Conservation (phyloP, 1,140 invertebrate species). For the Phenacoccus solenopsis region DNA sequence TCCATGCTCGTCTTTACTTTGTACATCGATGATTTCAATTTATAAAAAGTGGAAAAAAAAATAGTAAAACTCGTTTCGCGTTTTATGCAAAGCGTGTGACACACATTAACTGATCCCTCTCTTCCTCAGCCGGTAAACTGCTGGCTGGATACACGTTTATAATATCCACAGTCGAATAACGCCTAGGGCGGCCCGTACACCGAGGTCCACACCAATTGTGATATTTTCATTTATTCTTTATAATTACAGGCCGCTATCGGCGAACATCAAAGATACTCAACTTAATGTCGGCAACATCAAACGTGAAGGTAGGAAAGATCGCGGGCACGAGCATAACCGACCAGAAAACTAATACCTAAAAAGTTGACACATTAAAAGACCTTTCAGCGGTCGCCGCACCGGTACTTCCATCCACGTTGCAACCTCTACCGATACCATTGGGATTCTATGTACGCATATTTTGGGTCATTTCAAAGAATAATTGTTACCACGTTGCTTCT, state of each 20-base stretch:
- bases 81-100: not conserved
- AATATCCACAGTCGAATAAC: constrained; percentile 4
- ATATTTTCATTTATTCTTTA: constrained; percentile 14
- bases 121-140: not conserved
- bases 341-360: not conserved
- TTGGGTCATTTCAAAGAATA: too few relatives aligned
- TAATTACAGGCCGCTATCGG: constrained; percentile 9
- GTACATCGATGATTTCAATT: too few relatives aligned
- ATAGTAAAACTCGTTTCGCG: too few relatives aligned
- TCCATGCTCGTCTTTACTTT: too few relatives aligned
- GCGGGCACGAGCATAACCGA: not conserved
- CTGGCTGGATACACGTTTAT: not conserved
- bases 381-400: too few relatives aligned
- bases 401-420: too few relatives aligned
- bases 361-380: constrained; percentile 12
- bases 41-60: too few relatives aligned
- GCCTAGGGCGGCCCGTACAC: not conserved
- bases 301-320: not conserved
- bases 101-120: not conserved
- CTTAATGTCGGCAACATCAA: constrained; percentile 10
- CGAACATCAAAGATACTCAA: not conserved
- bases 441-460: too few relatives aligned
- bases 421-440: too few relatives aligned
- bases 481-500: too few relatives aligned
- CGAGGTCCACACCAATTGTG: not conserved